Percentiles rank a stretch among this genome's conserved stretches.
Conservation (phyloP, 2,113 vertebrate species). For the Sylvia atricapilla region DNA sequence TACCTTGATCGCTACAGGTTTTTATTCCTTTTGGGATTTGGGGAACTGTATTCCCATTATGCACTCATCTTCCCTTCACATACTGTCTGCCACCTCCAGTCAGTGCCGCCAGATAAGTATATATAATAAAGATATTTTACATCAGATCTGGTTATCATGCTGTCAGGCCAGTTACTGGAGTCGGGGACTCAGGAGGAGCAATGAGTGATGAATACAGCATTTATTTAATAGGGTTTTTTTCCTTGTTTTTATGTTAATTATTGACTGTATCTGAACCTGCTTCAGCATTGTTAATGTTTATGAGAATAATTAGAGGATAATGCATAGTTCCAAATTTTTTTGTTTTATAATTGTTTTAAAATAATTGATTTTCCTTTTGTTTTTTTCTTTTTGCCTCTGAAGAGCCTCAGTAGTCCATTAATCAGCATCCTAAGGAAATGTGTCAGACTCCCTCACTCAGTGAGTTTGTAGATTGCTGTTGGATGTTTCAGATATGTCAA, state of each 20-base stretch:
- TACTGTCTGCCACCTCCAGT: constrained; percentile 10
- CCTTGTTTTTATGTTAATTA: neutral
- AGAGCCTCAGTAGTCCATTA: neutral
- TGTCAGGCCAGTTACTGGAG: neutral
- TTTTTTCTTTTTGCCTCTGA: neutral
- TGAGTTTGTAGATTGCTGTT: neutral
- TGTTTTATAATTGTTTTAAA: neutral
- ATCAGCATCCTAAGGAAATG: neutral
- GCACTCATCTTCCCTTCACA: neutral
- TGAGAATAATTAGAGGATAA: neutral
- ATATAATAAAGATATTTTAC: constrained; percentile 14
- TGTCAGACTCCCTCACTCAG: neutral
- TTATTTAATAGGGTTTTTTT: neutral
- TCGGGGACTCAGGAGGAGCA: neutral
- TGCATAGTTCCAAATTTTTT: neutral
- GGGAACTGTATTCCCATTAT: neutral
- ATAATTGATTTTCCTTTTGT: neutral
- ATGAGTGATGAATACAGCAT: neutral
- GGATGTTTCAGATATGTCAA: neutral
- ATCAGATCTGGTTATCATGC: neutral
- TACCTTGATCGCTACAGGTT: constrained; percentile 8
- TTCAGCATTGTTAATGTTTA: neutral
- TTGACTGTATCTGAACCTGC: neutral
- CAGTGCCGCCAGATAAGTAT: neutral
- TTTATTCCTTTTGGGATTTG: constrained; percentile 9